Conservation (phyloP, 2,797 vertebrate species). For the Leuciscus waleckii region DNA sequence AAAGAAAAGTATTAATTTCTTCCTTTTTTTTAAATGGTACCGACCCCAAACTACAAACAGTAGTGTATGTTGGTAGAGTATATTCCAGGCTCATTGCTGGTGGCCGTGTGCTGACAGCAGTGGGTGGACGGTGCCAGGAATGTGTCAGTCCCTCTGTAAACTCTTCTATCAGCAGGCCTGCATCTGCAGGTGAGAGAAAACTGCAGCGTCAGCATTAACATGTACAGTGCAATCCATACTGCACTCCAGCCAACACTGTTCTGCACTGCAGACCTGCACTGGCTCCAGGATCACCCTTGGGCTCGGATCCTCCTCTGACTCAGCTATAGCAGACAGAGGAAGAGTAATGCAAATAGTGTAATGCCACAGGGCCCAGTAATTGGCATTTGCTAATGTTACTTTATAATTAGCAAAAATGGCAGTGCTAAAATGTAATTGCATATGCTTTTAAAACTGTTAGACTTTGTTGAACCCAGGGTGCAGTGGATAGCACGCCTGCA, state of each 20-base stretch:
- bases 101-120: slow-evolving; percentile 34
- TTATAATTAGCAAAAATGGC: neutral
- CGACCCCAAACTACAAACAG: no score
- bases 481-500: neutral
- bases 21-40: no score
- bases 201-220: slow-evolving; percentile 43
- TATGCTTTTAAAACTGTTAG: neutral
- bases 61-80: neutral
- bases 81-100: neutral
- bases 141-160: slow-evolving; percentile 43
- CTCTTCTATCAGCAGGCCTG: slow-evolving; percentile 29
- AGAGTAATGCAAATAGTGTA: neutral
- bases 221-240: slow-evolving; percentile 37
- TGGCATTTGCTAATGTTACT: neutral
- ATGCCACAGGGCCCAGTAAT: neutral
- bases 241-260: slow-evolving; percentile 29
- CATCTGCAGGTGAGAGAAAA: slow-evolving; percentile 48
- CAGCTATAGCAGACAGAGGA: neutral
- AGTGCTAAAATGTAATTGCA: neutral
- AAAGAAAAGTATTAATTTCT: neutral
- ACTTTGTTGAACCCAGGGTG: neutral
- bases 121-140: slow-evolving; percentile 26
- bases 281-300: neutral
- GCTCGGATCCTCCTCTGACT: slow-evolving; percentile 15
- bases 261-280: slow-evolving; percentile 48